These are phyloP conservation scores for Orchesella flavescens DNA, from an alignment of 2,888 invertebrate species.

Conservation along the genomic window DNA sequence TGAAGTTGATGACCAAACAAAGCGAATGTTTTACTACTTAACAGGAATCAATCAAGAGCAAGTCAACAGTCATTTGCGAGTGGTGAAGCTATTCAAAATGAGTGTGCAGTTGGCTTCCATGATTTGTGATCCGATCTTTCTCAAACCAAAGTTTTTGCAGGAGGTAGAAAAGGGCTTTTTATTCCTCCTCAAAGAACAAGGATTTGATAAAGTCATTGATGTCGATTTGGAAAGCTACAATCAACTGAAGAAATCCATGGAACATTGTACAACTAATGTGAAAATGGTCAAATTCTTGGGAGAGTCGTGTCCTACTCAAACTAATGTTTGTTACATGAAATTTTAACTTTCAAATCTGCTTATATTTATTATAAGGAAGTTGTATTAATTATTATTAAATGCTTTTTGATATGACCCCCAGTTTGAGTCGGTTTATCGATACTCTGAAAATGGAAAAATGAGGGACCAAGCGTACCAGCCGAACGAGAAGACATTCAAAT, in stretches of 20 bases:
- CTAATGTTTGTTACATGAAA: not conserved
- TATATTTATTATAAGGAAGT: too few species aligned
- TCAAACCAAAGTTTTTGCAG: constrained; percentile 59
- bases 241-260: constrained; percentile 28
- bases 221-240: constrained; percentile 48
- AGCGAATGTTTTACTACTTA: constrained; percentile 66
- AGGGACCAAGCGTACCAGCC: not conserved
- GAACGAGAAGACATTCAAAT: constrained; percentile 48
- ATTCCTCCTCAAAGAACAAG: constrained; percentile 65
- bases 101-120: constrained; percentile 51
- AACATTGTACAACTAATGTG: constrained; percentile 40
- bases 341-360: too few species aligned
- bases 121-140: constrained; percentile 63
- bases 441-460: not conserved
- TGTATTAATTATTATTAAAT: too few species aligned
- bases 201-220: constrained; percentile 56
- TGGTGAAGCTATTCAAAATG: constrained; percentile 53
- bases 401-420: too few species aligned
- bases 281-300: constrained; percentile 40
- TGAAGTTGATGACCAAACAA: constrained; percentile 63
- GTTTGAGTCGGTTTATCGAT: not conserved
- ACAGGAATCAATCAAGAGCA: constrained; percentile 58
- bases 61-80: constrained; percentile 58
- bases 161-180: constrained; percentile 60
- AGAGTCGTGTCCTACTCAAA: constrained; percentile 30